Evolutionary conservation across 2,797 vertebrate genomes (phyloP).

Genomic region (Silurus aristotelis): DNA sequence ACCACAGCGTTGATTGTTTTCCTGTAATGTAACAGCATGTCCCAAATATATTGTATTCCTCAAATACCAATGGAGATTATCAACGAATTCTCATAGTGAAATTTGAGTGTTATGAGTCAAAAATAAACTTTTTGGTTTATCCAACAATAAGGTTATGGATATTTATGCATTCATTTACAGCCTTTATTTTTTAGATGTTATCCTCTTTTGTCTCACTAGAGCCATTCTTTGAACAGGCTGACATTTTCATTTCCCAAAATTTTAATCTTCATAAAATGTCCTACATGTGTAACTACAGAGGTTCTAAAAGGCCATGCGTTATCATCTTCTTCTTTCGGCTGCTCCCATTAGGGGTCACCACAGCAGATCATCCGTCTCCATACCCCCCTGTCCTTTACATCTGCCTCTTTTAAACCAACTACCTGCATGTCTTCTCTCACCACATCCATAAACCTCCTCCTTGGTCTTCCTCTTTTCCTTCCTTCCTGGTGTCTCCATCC

Average conservation of each 20-base stretch:
- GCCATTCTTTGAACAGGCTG: background rate
- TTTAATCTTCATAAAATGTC: background rate
- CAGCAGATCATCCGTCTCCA: no score
- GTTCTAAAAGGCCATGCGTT: no score
- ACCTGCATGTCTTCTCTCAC: no score
- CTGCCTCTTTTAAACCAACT: no score
- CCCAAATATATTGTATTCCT: background rate
- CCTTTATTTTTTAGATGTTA: background rate
- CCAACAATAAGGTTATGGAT: background rate
- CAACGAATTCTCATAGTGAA: background rate
- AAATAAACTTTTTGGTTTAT: background rate
- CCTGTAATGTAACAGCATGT: background rate
- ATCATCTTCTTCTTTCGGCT: background rate
- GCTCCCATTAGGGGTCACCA: no score
- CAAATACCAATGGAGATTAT: background rate
- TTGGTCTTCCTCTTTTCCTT: no score
- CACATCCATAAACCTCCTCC: no score
- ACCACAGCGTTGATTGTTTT: background rate
- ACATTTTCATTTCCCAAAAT: background rate
- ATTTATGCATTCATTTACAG: background rate
- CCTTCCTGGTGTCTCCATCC: no score
- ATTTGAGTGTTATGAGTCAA: no score
- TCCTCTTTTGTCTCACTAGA: background rate
- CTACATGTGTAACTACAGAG: background rate
- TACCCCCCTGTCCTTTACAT: no score